Evolutionary conservation across 2,113 vertebrate genomes (phyloP).

Genomic region (Tachuris rubrigastra): DNA sequence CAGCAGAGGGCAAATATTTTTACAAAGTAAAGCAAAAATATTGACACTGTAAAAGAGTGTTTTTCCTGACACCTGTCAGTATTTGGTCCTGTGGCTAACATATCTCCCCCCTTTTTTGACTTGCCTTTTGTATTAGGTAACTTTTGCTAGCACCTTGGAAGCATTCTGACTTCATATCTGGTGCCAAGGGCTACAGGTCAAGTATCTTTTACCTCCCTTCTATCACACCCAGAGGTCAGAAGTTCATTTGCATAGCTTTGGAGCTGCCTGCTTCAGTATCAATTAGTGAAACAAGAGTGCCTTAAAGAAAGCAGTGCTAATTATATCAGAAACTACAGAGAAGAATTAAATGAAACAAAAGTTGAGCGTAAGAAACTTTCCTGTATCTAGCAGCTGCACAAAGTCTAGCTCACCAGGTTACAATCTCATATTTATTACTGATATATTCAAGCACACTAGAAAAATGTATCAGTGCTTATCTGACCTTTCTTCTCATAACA

Average conservation of each 20-base stretch:
- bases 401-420: constrained; percentile 3
- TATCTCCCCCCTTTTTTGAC: neutral
- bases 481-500: constrained; percentile 41
- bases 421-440: neutral
- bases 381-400: neutral
- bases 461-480: constrained; percentile 18
- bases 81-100: neutral
- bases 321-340: constrained; percentile 5
- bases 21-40: neutral
- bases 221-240: neutral
- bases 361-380: neutral
- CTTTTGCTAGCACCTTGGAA: neutral
- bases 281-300: neutral
- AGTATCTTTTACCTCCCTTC: neutral
- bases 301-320: constrained; percentile 2
- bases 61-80: neutral
- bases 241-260: neutral
- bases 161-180: neutral
- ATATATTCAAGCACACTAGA: neutral
- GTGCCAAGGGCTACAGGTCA: neutral
- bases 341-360: neutral
- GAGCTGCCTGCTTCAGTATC: neutral
- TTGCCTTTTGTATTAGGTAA: neutral
- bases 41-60: neutral
- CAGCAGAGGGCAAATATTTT: neutral